These are phyloP conservation scores for Sterna hirundo DNA, from an alignment of 2,113 vertebrate species.

Conservation along the genomic window DNA sequence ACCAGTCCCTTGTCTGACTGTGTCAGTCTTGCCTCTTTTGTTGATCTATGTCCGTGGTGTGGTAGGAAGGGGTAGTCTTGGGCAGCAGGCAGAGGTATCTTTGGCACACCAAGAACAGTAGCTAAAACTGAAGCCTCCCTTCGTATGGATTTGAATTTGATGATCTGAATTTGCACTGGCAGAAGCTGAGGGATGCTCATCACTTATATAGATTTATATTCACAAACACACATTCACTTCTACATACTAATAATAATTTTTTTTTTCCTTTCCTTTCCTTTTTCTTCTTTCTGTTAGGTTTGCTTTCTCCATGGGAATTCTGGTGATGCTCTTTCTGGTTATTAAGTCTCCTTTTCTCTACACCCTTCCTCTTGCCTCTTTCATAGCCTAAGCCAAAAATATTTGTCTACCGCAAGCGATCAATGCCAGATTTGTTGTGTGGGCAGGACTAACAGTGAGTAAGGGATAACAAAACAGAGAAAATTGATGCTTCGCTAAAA, in stretches of 20 bases:
- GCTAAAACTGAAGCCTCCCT: background rate
- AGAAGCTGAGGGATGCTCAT: background rate
- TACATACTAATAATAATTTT: background rate
- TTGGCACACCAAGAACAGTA: background rate
- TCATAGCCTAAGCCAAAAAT: background rate
- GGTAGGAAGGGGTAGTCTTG: background rate
- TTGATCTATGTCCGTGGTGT: background rate
- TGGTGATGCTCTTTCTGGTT: background rate
- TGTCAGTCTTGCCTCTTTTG: background rate
- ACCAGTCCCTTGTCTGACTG: background rate
- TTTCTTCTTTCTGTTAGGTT: background rate
- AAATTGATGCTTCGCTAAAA: conserved; percentile 55
- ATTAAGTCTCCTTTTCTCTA: background rate
- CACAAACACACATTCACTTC: background rate
- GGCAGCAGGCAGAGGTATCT: background rate
- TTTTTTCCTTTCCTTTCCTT: background rate
- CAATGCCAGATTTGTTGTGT: conserved; percentile 58
- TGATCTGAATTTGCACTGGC: background rate
- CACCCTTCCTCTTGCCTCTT: background rate
- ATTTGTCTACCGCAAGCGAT: conserved; percentile 36
- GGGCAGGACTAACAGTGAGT: conserved; percentile 25
- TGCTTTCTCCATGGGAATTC: background rate
- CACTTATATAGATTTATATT: background rate
- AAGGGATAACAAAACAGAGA: conserved; percentile 24
- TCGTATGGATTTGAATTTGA: background rate